These are phyloP conservation scores for Rostrhamus sociabilis DNA, from an alignment of 2,797 vertebrate species.

Conservation along the genomic window DNA sequence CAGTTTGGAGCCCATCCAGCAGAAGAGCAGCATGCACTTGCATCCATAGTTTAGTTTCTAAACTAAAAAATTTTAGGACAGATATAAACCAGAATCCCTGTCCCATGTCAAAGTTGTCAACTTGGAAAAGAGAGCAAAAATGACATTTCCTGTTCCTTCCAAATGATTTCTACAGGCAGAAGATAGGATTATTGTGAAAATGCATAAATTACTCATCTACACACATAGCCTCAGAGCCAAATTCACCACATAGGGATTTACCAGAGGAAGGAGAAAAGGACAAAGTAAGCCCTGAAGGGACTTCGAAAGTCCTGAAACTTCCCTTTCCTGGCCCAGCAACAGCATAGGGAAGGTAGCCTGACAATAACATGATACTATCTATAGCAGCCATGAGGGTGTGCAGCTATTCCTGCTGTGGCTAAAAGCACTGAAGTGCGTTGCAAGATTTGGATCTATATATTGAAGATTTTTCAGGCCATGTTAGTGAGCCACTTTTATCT, in stretches of 20 bases:
- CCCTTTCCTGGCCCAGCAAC: background rate
- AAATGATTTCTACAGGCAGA: background rate
- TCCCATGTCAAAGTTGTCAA: background rate
- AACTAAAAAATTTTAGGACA: background rate
- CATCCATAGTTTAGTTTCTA: background rate
- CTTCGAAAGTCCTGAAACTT: background rate
- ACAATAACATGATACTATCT: background rate
- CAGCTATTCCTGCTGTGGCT: background rate
- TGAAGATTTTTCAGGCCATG: background rate
- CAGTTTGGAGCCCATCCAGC: background rate
- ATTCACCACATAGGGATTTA: background rate
- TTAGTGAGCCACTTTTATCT: background rate
- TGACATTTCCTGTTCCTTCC: background rate
- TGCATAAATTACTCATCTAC: background rate
- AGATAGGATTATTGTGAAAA: background rate
- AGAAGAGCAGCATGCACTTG: background rate
- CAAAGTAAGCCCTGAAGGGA: background rate
- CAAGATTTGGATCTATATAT: background rate
- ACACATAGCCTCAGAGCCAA: background rate
- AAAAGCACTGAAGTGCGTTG: background rate
- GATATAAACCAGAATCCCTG: constrained; percentile 1
- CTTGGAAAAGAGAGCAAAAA: background rate
- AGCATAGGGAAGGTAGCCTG: background rate
- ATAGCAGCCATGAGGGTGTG: background rate
- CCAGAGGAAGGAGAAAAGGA: background rate